A percentile compares a stretch with the other conserved stretches of the same genome.
These are phyloP conservation scores for Coturnix japonica DNA, from an alignment of 2,113 vertebrate genomes.

Conservation along the genomic window DNA sequence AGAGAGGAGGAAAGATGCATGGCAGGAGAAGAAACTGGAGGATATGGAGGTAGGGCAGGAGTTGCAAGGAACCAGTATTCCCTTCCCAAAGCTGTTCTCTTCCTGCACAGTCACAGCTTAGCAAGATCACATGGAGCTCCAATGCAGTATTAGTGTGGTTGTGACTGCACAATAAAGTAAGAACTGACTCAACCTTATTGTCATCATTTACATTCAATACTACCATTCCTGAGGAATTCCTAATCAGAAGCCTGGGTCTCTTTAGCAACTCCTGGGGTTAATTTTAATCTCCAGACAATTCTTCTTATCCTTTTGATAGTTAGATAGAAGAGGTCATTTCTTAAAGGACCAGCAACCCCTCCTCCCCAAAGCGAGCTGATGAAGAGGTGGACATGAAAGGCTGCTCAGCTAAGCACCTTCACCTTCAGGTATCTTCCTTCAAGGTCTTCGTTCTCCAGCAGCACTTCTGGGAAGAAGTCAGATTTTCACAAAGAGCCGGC, in stretches of 20 bases:
- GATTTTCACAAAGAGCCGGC: neutral
- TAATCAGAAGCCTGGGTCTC: neutral
- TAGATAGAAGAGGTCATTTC: neutral
- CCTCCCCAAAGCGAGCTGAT: neutral
- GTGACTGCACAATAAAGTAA: neutral
- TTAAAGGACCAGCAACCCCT: neutral
- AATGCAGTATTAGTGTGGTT: neutral
- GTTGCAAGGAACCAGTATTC: neutral
- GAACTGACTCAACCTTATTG: neutral
- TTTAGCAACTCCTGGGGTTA: neutral
- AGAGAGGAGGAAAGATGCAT: neutral
- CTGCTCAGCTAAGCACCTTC: neutral
- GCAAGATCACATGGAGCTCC: neutral
- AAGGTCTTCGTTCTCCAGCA: neutral
- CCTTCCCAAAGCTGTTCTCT: neutral
- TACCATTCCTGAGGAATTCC: neutral
- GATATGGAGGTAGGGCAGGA: accelerated
- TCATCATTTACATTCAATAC: neutral
- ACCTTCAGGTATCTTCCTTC: neutral
- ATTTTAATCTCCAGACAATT: neutral
- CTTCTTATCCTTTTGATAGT: neutral
- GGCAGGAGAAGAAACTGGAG: neutral
- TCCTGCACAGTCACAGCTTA: neutral
- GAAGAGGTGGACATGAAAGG: neutral
- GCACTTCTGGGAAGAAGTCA: neutral